Evolutionary conservation across 2,797 vertebrate species (phyloP).

Genomic region (Micromesistius poutassou): DNA sequence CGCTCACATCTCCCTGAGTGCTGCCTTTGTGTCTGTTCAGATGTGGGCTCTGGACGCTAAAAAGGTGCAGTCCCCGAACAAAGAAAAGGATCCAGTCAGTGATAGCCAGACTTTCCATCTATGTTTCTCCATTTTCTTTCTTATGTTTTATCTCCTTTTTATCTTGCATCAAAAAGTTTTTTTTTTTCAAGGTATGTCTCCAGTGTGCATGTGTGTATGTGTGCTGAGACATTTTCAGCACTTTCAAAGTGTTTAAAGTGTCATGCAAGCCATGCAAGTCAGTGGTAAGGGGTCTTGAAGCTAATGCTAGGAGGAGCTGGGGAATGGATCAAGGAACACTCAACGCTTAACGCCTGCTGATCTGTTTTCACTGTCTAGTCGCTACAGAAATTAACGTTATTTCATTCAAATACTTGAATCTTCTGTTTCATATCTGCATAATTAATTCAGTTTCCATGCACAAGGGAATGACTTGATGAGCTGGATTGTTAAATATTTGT

Average conservation of each 20-base stretch:
- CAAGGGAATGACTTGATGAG: not conserved
- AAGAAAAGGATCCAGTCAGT: not conserved
- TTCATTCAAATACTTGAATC: not conserved
- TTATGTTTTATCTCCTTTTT: not conserved
- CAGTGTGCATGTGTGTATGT: not conserved
- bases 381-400: not conserved
- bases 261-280: not conserved
- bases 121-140: not conserved
- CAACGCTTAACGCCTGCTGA: not conserved
- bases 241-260: not conserved
- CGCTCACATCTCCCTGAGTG: too few species aligned
- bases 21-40: not conserved
- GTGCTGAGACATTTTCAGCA: not conserved
- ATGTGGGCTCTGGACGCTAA: not conserved
- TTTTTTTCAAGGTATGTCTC: not conserved
- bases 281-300: not conserved
- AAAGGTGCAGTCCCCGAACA: not conserved
- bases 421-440: not conserved
- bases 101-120: not conserved
- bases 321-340: not conserved
- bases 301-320: not conserved
- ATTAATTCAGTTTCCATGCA: not conserved
- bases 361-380: not conserved
- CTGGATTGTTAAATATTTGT: not conserved
- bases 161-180: not conserved